Evolutionary conservation across 1,140 invertebrate genomes (phyloP), one percentile per base, ranked within the genome.

Genomic region (Drosophila ficusphila): DNA sequence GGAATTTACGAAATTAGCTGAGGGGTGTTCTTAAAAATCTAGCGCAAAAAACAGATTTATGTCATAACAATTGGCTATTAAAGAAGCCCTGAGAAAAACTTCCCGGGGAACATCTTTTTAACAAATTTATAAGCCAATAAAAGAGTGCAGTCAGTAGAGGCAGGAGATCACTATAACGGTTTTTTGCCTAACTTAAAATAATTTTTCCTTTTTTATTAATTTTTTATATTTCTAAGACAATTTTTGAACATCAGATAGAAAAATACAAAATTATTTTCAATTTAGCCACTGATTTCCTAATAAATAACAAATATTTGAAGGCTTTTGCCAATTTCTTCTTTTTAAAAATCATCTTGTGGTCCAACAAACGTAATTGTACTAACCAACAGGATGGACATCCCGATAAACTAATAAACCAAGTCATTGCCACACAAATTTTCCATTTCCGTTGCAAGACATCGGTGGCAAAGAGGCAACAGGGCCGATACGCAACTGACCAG

Each of bases 371-470:
- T 65, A 65, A 65, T 48, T 65, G 60, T 49, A 65, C 52, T 42
- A 44, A 44, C 58, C 58, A 58, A 62, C 41, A 21, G 34, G 60
- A 31, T 67, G 27, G 34, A 52, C 62, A 41, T 6, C n/a, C 19
- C 12, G 62, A 67, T 67, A 67, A 67, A 67, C 62, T 65, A 67
- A 67, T 67, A 67, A 67, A 67, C 60, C 62, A 67, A 52, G 62
- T 65, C 62, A 33, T 65, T 14, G 60, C 62, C 62, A 82, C 67
- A 76, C 56, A 69, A 8, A 76, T 81, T 82, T 76, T 73, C 78
- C 78, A 81, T 81, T 81, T 81, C 78, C 78, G 78, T 25, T 51
- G 67, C 47, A 67, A 64, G 76, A 39, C 39, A 29, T 39, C n/a
- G 41, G 8, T 4, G 21, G n/a, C 41, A 14, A 21, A 6, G 9